Evolutionary conservation across 2,797 vertebrate genomes (phyloP), one percentile per base, ranked within the genome.

Genomic region (Salmo trutta): DNA sequence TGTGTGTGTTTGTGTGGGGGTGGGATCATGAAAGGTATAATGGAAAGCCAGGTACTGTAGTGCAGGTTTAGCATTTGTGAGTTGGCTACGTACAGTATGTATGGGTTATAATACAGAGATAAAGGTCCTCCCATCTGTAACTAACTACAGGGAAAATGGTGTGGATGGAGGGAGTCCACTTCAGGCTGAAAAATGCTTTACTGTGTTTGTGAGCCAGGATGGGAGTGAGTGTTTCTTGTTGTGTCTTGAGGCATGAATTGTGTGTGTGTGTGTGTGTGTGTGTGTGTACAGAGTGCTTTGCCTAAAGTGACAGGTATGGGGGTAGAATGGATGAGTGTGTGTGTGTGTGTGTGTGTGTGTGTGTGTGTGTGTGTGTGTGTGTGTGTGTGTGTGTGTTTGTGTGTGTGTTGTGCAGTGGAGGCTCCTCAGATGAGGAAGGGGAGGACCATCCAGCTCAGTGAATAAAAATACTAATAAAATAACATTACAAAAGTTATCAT

Each of bases 211-310:
- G 88, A 84, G 80, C 86, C 74, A 86, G 76, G 47, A 69, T 77
- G 19, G 79, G 75, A 77, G 74, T 88, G 89, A 91, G 79, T 91
- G n/a, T 86, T 89, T 89, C 81, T 82, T 84, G 82, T 83, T 87
- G 78, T 87, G 81, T 87, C 88, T 84, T 85, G 75, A 80, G 89
- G 89, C 86, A 0, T 17, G 14, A 72, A 62, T 21, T 64, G 67
- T 33, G 21, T 52, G 73, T 62, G 29, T 77, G 78, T 74, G 75
- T 75, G 78, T 78, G 24, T 71, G 76, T 73, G 53, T 64, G 76
- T 73, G 76, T 75, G 54, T 52, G 14, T 72, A 14, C 64, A 66
- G 64, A 66, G 64, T 27, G 27, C 64, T 29, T 66, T 66, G 64
- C 64, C 47, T 29, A 47, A 65, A 67, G 64, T 75, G 66, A 53